These are phyloP conservation scores for Aphyosemion australe DNA, from an alignment of 2,113 vertebrate genomes.

Conservation along the genomic window DNA sequence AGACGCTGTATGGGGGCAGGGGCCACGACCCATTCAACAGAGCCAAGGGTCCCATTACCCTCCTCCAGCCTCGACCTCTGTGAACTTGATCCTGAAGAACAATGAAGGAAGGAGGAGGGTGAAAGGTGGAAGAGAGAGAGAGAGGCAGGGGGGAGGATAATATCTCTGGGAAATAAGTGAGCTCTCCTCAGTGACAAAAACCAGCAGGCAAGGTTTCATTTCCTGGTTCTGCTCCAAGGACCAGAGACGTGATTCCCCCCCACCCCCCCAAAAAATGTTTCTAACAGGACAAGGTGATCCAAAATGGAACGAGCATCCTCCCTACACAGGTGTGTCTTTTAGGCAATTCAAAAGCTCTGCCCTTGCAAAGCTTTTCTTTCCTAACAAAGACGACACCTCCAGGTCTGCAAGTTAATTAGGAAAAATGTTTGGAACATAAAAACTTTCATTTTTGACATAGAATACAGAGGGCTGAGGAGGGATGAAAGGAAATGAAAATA, in stretches of 20 bases:
- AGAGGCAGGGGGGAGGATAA: conserved; percentile 48
- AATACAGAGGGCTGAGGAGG: conserved; percentile 16
- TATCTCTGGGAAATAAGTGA: conserved; percentile 67
- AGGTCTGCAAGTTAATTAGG: conserved; percentile 46
- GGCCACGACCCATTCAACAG: conserved; percentile 70
- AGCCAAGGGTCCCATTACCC: conserved; percentile 76
- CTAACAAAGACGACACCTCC: conserved; percentile 9
- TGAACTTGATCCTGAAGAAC: conserved; percentile 66
- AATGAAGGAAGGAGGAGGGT: conserved; percentile 32
- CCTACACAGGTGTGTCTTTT: conserved; percentile 33
- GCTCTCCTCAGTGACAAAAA: conserved; percentile 50
- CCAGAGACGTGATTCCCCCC: background rate
- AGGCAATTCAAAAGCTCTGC: background rate
- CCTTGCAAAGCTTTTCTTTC: conserved; percentile 20
- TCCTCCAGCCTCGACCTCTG: conserved; percentile 48
- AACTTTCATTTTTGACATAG: conserved; percentile 42
- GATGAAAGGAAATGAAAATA: conserved; percentile 35
- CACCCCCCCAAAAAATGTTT: background rate
- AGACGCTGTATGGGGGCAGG: conserved; percentile 52
- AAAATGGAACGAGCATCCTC: conserved; percentile 19
- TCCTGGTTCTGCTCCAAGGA: conserved; percentile 39
- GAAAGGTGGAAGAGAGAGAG: conserved; percentile 14
- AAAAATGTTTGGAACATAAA: conserved; percentile 30
- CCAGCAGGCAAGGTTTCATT: conserved; percentile 52
- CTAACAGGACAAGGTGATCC: conserved; percentile 38